Evolutionary conservation across 1,140 invertebrate species (phyloP).

Genomic region (Atta cephalotes): DNA sequence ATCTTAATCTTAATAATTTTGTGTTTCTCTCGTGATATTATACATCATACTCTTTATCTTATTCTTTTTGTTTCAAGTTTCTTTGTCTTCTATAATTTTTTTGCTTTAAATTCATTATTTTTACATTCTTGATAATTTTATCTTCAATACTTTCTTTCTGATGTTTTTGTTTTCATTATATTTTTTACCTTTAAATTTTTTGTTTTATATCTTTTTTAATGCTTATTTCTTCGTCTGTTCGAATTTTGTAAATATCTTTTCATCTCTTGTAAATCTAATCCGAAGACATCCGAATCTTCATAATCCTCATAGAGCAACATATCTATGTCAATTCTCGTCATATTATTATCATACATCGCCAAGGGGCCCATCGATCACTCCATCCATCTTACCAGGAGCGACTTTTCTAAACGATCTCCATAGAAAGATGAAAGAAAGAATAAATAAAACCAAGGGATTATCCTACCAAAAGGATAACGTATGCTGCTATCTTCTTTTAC

Average conservation of each 20-base stretch:
- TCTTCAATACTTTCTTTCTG: not conserved
- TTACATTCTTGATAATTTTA: not conserved
- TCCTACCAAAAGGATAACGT: conserved; percentile 62
- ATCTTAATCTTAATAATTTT: conserved; percentile 33
- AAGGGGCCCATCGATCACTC: conserved; percentile 68
- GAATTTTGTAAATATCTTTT: not conserved
- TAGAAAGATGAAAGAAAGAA: conserved; percentile 42
- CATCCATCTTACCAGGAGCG: conserved; percentile 23
- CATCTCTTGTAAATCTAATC: conserved; percentile 15
- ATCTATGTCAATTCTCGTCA: conserved; percentile 44
- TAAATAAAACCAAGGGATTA: conserved; percentile 42
- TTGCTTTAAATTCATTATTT: not conserved
- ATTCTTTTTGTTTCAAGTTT: not conserved
- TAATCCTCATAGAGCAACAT: conserved; percentile 16
- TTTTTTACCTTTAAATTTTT: not conserved
- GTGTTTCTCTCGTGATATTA: not conserved
- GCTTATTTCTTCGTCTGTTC: not conserved
- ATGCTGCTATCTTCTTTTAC: conserved; percentile 20
- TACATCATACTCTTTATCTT: not conserved
- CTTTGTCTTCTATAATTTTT: not conserved
- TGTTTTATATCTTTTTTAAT: not conserved
- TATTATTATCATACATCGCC: conserved; percentile 73
- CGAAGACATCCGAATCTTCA: not conserved
- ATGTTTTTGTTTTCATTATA: not conserved
- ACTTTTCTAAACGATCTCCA: conserved; percentile 58